Percentiles rank a stretch among this genome's conserved stretches.
These are phyloP conservation scores for Drosophila rellima DNA, from an alignment of 2,888 invertebrate genomes.

Conservation along the genomic window DNA sequence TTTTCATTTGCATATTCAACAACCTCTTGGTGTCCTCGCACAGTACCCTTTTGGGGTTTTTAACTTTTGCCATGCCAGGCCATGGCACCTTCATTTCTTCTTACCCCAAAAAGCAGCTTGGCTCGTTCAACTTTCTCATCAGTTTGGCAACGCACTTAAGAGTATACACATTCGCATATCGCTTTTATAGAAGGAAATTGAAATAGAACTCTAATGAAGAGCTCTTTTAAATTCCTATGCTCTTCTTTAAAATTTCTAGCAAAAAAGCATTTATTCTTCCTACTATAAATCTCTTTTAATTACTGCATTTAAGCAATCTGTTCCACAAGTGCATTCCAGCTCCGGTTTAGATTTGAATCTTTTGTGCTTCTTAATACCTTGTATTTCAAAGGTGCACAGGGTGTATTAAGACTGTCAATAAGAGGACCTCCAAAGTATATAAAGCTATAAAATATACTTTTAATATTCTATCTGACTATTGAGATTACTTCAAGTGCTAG, in stretches of 20 bases:
- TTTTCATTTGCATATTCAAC: slow-evolving; percentile 78
- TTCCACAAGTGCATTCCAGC: slow-evolving; percentile 17
- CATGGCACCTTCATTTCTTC: slow-evolving; percentile 62
- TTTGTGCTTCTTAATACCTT: not conserved
- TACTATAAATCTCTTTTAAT: not conserved
- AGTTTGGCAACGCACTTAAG: slow-evolving; percentile 20
- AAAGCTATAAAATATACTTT: too few relatives aligned
- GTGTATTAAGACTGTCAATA: too few relatives aligned
- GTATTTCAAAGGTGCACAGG: too few relatives aligned
- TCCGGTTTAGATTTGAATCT: slow-evolving; percentile 23
- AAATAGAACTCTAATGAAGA: not conserved
- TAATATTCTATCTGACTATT: too few relatives aligned
- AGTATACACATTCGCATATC: slow-evolving; percentile 25
- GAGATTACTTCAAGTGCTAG: too few relatives aligned
- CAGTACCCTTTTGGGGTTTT: slow-evolving; percentile 61
- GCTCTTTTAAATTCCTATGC: not conserved
- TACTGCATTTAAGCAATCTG: not conserved
- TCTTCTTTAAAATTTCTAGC: not conserved
- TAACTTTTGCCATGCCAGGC: slow-evolving; percentile 66
- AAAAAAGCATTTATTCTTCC: not conserved
- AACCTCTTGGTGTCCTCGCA: slow-evolving; percentile 50
- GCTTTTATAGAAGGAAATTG: not conserved
- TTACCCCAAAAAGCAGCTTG: slow-evolving; percentile 11
- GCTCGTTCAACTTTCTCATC: slow-evolving; percentile 30
- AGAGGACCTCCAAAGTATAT: too few relatives aligned